These are phyloP conservation scores for Drepanosiphum platanoidis DNA, from an alignment of 2,888 invertebrate genomes.

Conservation along the genomic window DNA sequence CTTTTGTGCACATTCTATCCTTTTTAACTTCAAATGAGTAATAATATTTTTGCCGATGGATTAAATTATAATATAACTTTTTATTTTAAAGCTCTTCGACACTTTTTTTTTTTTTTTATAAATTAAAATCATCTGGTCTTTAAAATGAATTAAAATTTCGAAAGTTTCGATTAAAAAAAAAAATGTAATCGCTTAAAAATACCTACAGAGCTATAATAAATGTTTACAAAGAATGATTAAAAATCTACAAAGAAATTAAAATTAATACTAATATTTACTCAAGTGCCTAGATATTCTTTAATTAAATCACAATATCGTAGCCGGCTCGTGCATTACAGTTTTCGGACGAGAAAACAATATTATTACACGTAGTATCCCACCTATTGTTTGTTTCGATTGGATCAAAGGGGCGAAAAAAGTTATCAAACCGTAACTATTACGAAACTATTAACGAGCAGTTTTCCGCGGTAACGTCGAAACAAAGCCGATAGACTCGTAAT, in stretches of 20 bases:
- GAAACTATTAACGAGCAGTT: too few species aligned
- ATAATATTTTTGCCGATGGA: neutral
- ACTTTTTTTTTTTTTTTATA: constrained; percentile 1
- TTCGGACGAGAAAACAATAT: too few species aligned
- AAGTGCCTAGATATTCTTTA: neutral
- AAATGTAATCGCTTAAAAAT: neutral
- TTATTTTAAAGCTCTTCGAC: constrained; percentile 7
- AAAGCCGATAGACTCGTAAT: too few species aligned
- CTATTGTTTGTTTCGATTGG: too few species aligned
- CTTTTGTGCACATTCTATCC: neutral
- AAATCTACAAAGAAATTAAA: neutral
- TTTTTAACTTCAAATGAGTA: constrained; percentile 1
- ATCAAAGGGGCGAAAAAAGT: too few species aligned
- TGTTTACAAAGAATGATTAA: neutral
- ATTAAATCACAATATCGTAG: neutral
- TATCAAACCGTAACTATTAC: too few species aligned
- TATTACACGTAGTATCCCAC: too few species aligned
- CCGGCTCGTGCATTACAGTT: too few species aligned
- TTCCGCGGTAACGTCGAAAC: too few species aligned
- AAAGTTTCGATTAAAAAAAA: neutral
- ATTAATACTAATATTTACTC: neutral
- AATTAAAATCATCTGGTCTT: neutral
- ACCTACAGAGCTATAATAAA: neutral
- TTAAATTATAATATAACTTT: neutral
- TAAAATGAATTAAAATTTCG: neutral